Conservation (phyloP, 2,888 invertebrate genomes). For the Digitonthophagus gazella region DNA sequence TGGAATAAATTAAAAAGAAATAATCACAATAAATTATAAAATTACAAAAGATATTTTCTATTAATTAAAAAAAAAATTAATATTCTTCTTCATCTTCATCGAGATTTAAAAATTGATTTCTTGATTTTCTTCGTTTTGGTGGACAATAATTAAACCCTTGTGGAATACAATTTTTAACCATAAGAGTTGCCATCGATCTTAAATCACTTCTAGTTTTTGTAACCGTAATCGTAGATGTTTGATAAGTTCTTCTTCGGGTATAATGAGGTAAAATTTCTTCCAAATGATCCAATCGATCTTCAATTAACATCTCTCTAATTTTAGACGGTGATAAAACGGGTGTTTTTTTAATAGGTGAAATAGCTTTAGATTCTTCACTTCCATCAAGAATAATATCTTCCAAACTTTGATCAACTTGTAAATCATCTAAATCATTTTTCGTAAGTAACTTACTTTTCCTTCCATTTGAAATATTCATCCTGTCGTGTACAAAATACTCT, state of each 20-base stretch:
- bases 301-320: conserved; percentile 45
- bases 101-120: conserved; percentile 15
- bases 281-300: conserved; percentile 47
- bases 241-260: conserved; percentile 43
- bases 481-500: conserved; percentile 41
- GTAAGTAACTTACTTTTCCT: conserved; percentile 19
- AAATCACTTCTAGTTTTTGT: conserved; percentile 44
- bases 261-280: conserved; percentile 48
- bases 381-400: conserved; percentile 28
- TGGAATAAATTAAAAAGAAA: not conserved
- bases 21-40: conserved; percentile 1
- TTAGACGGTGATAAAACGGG: conserved; percentile 36
- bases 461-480: conserved; percentile 8
- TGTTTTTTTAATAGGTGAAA: conserved; percentile 33
- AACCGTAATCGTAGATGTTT: conserved; percentile 48
- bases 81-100: conserved; percentile 10
- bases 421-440: not conserved
- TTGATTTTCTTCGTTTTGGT: conserved; percentile 29
- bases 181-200: conserved; percentile 45
- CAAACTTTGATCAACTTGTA: not conserved
- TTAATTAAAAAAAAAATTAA: not conserved
- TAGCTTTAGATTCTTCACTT: conserved; percentile 36
- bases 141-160: conserved; percentile 45
- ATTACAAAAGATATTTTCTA: not conserved
- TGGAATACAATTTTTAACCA: conserved; percentile 49